These are phyloP conservation scores for Dendronephthya gigantea DNA, from an alignment of 64 coral and sea anemone species.

Conservation along the genomic window DNA sequence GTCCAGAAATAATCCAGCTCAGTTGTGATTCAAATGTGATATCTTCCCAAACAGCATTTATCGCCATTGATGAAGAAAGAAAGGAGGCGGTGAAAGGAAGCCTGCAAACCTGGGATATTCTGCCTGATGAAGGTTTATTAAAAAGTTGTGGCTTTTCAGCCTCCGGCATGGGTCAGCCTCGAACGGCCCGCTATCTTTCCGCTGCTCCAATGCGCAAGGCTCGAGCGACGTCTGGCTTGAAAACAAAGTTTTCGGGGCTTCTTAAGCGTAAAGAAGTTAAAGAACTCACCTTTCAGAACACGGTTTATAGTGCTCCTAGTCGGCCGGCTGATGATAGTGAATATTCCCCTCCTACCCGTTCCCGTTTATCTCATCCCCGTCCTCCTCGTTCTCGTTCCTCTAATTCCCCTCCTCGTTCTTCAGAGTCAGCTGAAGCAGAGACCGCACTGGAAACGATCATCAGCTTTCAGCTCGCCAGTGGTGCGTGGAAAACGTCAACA, in stretches of 20 bases:
- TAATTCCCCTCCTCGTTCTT: neutral
- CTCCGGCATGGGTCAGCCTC: no score
- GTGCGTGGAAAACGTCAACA: neutral
- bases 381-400: no score
- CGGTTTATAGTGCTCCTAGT: neutral
- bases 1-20: neutral
- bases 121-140: neutral
- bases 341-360: neutral
- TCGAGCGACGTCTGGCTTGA: no score
- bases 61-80: slow-evolving; percentile 2
- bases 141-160: no score
- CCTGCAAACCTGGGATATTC: slow-evolving; percentile 10
- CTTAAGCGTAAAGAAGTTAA: no score
- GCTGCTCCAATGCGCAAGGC: neutral
- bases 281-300: no score
- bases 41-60: neutral
- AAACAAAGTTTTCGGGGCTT: no score
- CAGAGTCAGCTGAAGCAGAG: no score
- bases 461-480: neutral
- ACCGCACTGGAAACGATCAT: neutral
- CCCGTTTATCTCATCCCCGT: no score
- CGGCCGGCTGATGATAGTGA: neutral
- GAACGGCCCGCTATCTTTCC: no score
- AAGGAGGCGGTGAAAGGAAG: slow-evolving; percentile 3
- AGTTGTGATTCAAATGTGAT: neutral